Percentiles rank a stretch among this genome's conserved stretches.
Evolutionary conservation across 2,797 vertebrate species (phyloP).

Genomic region (Dipus sagitta): DNA sequence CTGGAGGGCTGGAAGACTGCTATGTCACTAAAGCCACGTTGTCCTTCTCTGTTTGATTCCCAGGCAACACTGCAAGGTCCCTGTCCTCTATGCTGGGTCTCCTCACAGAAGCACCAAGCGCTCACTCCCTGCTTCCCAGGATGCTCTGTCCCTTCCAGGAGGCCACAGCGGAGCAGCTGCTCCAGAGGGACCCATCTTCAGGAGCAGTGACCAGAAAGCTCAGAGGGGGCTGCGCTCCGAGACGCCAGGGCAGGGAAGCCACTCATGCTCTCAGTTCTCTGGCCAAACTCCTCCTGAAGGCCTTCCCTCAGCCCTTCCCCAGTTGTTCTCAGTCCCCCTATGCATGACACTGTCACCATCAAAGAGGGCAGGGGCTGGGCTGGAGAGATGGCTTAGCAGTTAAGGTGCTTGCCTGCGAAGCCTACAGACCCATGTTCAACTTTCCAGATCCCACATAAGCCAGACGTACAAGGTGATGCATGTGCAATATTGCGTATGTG

Average conservation of each 20-base stretch:
- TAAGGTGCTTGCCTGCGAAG: too few relatives aligned
- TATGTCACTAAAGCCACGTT: background rate
- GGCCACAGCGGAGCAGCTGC: background rate
- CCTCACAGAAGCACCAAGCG: background rate
- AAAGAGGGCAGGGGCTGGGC: background rate
- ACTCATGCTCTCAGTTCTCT: background rate
- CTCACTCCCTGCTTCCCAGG: background rate
- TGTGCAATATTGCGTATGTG: too few relatives aligned
- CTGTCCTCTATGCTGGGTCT: background rate
- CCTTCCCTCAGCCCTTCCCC: background rate
- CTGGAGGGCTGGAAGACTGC: background rate
- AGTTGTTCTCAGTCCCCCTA: too few relatives aligned
- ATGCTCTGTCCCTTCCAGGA: background rate
- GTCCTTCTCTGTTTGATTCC: background rate
- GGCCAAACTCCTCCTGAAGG: background rate
- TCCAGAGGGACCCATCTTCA: background rate
- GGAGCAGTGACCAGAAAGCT: background rate
- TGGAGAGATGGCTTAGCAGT: too few relatives aligned
- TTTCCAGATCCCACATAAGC: too few relatives aligned
- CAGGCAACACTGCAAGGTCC: background rate
- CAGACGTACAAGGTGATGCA: too few relatives aligned
- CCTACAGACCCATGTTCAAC: too few relatives aligned
- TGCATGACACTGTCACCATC: background rate
- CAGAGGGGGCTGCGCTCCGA: background rate
- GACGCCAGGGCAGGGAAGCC: background rate